Conservation (phyloP, 2,888 invertebrate genomes). For the Limnephilus marmoratus region DNA sequence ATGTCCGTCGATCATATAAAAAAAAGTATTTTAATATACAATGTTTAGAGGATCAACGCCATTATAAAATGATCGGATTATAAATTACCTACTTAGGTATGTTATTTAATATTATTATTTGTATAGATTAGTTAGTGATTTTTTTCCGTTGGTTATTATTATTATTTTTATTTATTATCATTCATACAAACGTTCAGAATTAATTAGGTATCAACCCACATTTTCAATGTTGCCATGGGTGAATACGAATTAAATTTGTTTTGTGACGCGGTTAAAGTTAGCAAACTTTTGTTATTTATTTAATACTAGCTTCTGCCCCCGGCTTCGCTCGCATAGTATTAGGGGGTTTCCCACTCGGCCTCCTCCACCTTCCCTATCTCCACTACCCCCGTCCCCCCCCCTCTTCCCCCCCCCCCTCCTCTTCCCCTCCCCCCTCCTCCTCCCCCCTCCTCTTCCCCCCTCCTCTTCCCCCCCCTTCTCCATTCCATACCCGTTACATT, state of each 20-base stretch:
- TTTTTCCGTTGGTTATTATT: too few relatives aligned
- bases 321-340: too few relatives aligned
- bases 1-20: not conserved
- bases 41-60: not conserved
- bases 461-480: too few relatives aligned
- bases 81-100: not conserved
- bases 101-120: not conserved
- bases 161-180: not conserved
- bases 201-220: not conserved
- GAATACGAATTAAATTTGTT: not conserved
- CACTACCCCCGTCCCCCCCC: too few relatives aligned
- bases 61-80: slow-evolving; percentile 16
- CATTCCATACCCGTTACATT: too few relatives aligned
- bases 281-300: not conserved
- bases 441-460: too few relatives aligned
- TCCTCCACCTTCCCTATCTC: too few relatives aligned
- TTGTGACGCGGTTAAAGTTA: not conserved
- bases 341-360: too few relatives aligned
- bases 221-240: not conserved
- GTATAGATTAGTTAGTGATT: not conserved
- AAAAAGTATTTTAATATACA: not conserved
- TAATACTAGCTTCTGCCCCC: too few relatives aligned
- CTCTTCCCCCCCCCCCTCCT: too few relatives aligned
- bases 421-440: too few relatives aligned
- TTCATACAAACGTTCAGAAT: not conserved